Conservation (phyloP, 2,888 invertebrate genomes). For the Folsomia manolachei region DNA sequence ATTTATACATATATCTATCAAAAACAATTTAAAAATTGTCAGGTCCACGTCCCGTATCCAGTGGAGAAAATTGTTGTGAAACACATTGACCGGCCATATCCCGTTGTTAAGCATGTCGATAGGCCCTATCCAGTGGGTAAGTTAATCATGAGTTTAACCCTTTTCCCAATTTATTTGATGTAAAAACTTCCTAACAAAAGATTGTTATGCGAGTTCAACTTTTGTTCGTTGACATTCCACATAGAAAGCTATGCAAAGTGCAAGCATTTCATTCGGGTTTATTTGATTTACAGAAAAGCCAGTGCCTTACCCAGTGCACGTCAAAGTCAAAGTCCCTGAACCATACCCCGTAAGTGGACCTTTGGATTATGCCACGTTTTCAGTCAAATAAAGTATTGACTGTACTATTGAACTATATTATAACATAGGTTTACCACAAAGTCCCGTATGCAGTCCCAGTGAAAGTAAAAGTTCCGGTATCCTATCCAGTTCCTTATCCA, state of each 20-base stretch:
- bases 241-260: neutral
- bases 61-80: neutral
- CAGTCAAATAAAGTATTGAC: too few relatives aligned
- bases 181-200: neutral
- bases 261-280: neutral
- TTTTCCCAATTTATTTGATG: too few relatives aligned
- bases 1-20: too few relatives aligned
- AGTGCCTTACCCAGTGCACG: neutral
- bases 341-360: too few relatives aligned
- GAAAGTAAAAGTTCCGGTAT: too few relatives aligned
- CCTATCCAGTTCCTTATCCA: neutral
- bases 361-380: too few relatives aligned
- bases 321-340: neutral
- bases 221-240: neutral
- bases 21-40: too few relatives aligned
- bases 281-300: neutral
- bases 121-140: neutral
- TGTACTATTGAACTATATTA: too few relatives aligned
- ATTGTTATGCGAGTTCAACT: neutral
- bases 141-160: too few relatives aligned
- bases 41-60: neutral
- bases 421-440: too few relatives aligned
- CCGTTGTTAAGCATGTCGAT: neutral
- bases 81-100: neutral
- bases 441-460: conserved; percentile 3